Percentiles rank a stretch among this genome's conserved stretches.
Conservation (phyloP, 2,113 vertebrate species). For the Xiphophorus hellerii region DNA sequence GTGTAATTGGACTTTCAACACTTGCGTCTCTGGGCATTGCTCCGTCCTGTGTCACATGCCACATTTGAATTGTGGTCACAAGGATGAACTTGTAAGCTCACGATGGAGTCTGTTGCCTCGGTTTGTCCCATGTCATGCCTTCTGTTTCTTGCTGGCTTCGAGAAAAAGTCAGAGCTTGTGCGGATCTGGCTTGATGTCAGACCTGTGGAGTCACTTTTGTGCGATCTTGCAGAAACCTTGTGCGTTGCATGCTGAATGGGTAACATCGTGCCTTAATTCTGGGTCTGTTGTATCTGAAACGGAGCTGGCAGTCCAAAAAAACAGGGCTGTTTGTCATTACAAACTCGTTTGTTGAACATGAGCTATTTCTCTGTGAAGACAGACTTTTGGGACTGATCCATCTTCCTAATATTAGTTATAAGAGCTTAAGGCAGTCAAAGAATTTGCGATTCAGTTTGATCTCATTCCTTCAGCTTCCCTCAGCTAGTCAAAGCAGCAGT, state of each 20-base stretch:
- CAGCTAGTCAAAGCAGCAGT: neutral
- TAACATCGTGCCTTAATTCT: constrained; percentile 49
- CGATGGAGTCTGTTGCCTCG: constrained; percentile 14
- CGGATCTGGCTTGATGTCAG: constrained; percentile 9
- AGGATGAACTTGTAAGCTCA: constrained; percentile 12
- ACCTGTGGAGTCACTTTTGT: constrained; percentile 24
- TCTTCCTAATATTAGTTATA: neutral
- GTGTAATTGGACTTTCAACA: constrained; percentile 52
- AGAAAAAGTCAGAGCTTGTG: constrained; percentile 26
- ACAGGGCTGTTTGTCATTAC: constrained; percentile 31
- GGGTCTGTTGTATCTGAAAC: constrained; percentile 39
- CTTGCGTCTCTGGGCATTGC: constrained; percentile 39
- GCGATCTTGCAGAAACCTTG: neutral
- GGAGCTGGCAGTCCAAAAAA: constrained; percentile 42
- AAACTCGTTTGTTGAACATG: constrained; percentile 25
- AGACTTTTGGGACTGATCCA: neutral
- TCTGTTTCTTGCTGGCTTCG: constrained; percentile 10
- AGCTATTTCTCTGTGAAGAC: neutral
- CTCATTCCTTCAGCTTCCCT: constrained; percentile 1
- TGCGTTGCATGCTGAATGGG: constrained; percentile 31
- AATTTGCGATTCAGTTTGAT: neutral
- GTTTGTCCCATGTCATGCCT: constrained; percentile 12
- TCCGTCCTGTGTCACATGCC: constrained; percentile 40
- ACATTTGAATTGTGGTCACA: constrained; percentile 25
- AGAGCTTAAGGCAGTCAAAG: neutral